These are phyloP conservation scores for Eulemur rubriventer DNA, from an alignment of 2,797 vertebrate species.

Conservation along the genomic window DNA sequence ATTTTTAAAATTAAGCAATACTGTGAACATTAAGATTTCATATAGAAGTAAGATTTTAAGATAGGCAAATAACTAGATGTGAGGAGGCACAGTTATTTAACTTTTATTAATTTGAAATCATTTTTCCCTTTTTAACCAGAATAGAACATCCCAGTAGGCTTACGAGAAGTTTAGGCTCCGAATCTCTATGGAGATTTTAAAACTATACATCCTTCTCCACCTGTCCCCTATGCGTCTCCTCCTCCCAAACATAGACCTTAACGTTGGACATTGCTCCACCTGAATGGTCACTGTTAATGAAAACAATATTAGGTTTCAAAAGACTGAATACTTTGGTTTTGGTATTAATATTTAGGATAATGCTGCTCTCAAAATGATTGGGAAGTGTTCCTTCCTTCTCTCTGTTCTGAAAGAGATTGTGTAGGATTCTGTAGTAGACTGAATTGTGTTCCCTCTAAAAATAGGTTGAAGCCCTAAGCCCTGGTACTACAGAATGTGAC, in stretches of 20 bases:
- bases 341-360: conserved; percentile 7
- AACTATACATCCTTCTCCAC: background rate
- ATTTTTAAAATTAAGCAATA: background rate
- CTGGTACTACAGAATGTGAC: background rate
- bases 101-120: conserved; percentile 35
- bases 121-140: conserved; percentile 44
- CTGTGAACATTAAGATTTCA: background rate
- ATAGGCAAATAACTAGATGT: background rate
- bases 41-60: background rate
- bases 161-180: background rate
- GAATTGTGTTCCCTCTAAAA: background rate
- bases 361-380: background rate
- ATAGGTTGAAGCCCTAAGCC: background rate
- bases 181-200: background rate
- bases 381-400: background rate
- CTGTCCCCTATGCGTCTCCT: background rate
- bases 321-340: background rate
- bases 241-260: background rate
- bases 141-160: background rate
- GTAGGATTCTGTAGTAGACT: background rate
- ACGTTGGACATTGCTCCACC: background rate
- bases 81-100: background rate
- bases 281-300: background rate
- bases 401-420: background rate
- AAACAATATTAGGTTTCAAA: conserved; percentile 1